These are phyloP conservation scores for Parochlus steinenii DNA, from an alignment of 2,888 invertebrate genomes.

Conservation along the genomic window DNA sequence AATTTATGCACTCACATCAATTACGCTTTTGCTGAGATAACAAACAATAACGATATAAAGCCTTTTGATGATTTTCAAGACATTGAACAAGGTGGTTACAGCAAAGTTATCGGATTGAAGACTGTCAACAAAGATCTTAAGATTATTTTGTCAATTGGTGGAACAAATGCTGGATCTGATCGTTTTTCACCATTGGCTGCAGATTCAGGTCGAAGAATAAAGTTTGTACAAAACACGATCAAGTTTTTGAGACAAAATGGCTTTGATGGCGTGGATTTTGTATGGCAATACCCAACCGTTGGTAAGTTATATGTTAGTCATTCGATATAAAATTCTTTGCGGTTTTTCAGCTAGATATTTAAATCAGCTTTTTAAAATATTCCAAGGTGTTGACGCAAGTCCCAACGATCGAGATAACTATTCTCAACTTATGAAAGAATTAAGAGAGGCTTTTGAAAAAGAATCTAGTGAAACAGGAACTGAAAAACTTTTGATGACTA, in stretches of 20 bases:
- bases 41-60: conserved; percentile 2
- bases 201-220: conserved; percentile 36
- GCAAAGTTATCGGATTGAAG: conserved; percentile 53
- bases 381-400: conserved; percentile 7
- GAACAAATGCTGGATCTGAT: conserved; percentile 56
- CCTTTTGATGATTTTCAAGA: conserved; percentile 1
- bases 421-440: conserved; percentile 59
- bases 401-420: conserved; percentile 48
- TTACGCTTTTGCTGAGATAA: conserved; percentile 12
- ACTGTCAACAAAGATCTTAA: conserved; percentile 52
- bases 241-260: conserved; percentile 45
- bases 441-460: conserved; percentile 64
- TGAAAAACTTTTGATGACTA: conserved; percentile 43
- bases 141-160: conserved; percentile 51
- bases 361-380: not conserved
- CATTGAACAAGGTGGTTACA: conserved; percentile 40
- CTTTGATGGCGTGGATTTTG: conserved; percentile 54
- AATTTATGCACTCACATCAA: conserved; percentile 12
- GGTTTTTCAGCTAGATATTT: no score
- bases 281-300: conserved; percentile 49
- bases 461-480: conserved; percentile 55
- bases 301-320: no score
- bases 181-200: conserved; percentile 51
- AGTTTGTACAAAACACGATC: conserved; percentile 40
- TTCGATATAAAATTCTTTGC: no score